A percentile compares a stretch with the other conserved stretches of the same genome.
Conservation (phyloP, 2,797 vertebrate genomes). For the Oreochromis mossambicus region DNA sequence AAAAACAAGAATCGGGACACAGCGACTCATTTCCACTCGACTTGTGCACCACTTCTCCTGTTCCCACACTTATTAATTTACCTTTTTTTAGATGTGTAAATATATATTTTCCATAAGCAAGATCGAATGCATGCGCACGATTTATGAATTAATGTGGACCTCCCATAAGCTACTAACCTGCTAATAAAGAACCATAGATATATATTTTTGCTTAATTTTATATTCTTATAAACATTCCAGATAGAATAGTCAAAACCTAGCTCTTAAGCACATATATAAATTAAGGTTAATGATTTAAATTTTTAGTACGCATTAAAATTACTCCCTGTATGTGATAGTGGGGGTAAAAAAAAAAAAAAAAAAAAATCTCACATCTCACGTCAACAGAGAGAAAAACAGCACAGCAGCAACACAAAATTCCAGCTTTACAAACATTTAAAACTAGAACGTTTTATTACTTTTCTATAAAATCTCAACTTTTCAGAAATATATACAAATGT, state of each 20-base stretch:
- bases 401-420: conserved; percentile 8
- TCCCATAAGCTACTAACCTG: neutral
- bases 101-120: neutral
- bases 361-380: neutral
- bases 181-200: neutral
- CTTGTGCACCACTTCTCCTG: neutral
- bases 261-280: neutral
- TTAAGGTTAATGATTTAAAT: neutral
- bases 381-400: conserved; percentile 1
- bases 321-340: neutral
- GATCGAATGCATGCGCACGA: neutral
- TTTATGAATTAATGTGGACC: neutral
- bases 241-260: neutral
- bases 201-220: neutral
- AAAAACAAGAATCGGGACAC: neutral
- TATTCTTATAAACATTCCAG: neutral
- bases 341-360: neutral
- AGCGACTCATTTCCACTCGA: neutral
- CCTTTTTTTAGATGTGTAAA: neutral
- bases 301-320: neutral
- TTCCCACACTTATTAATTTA: neutral
- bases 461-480: conserved; percentile 89
- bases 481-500: conserved; percentile 86
- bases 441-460: conserved; percentile 90
- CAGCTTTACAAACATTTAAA: conserved; percentile 71